Evolutionary conservation across 2,888 invertebrate species (phyloP), one percentile per base, ranked within the genome.

Genomic region (Amiota minor): DNA sequence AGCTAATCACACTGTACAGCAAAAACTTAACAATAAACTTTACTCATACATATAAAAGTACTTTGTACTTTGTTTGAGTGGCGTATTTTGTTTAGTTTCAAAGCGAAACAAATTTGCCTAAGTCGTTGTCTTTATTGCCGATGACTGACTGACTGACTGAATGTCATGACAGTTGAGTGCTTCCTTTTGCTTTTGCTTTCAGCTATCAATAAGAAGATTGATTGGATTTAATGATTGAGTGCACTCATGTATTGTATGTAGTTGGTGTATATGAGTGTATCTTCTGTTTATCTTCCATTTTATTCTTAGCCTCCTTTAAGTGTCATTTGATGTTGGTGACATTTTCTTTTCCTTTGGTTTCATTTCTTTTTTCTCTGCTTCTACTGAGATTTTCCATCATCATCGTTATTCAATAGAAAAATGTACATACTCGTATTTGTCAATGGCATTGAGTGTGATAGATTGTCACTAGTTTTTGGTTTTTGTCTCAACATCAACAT

Each of bases 371-470:
- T 56, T 56, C 10, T 56, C 56, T 56, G 16, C 18, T 59, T 9
- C n/a, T 53, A 3, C 53, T n/a, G 14, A n/a, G 53, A 16, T 11
- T 35, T 4, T 35, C 35, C 35, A 35, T 35, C 35, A 35, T 35
- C 35, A 35, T 6, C n/a, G n/a, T n/a, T n/a, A 35, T 6, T 53
- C 14, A 53, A 18, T 20, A 18, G 12, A 16, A 2, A 8, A 23
- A 35, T 12, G 59, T 50, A 23, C 3, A 12, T 61, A 49, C 59
- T 65, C 65, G 65, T 72, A 65, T 72, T 65, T 65, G 72, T 72
- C 74, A 78, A 77, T 86, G 83, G 83, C 83, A 82, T 78, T 85
- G 83, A 84, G 84, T 84, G 85, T 82, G 83, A 84, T 84, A 84
- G 85, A 84, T 84, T 85, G 82, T 79, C 80, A 35, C 4, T 35